A percentile compares a stretch with the other conserved stretches of the same genome.
Conservation (phyloP, 2,888 invertebrate genomes). For the Amblyjoppa fuscipennis region DNA sequence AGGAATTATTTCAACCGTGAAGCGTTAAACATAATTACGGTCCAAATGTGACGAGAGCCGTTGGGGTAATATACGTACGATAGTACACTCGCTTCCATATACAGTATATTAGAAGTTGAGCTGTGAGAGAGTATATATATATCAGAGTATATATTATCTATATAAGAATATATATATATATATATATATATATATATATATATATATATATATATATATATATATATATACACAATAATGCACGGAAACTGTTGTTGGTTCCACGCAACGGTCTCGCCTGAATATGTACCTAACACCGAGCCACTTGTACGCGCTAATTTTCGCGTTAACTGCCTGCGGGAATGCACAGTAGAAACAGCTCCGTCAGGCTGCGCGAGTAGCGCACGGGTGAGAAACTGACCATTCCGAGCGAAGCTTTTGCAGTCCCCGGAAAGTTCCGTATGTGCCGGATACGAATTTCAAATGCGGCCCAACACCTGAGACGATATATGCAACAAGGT, state of each 20-base stretch:
- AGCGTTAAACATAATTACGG: constrained; percentile 38
- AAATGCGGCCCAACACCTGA: constrained; percentile 26
- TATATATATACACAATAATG: background rate
- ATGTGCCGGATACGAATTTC: constrained; percentile 44
- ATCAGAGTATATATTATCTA: no score
- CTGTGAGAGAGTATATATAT: background rate
- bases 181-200: background rate
- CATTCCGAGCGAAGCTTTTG: background rate
- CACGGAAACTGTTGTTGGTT: constrained; percentile 2
- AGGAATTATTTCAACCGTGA: constrained; percentile 44
- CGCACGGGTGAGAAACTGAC: constrained; percentile 19
- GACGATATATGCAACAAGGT: background rate
- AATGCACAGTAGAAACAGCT: constrained; percentile 14
- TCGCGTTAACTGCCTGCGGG: background rate
- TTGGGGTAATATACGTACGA: background rate
- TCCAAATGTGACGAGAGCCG: constrained; percentile 16
- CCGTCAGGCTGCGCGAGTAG: background rate
- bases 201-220: background rate
- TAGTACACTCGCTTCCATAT: background rate
- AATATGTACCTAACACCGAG: constrained; percentile 24
- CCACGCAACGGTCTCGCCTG: background rate
- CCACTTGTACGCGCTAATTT: background rate
- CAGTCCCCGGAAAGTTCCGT: constrained; percentile 24
- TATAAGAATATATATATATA: no score
- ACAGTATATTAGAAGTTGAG: constrained; percentile 5